Evolutionary conservation across 2,113 vertebrate species (phyloP).

Genomic region (Prunella fulvescens): DNA sequence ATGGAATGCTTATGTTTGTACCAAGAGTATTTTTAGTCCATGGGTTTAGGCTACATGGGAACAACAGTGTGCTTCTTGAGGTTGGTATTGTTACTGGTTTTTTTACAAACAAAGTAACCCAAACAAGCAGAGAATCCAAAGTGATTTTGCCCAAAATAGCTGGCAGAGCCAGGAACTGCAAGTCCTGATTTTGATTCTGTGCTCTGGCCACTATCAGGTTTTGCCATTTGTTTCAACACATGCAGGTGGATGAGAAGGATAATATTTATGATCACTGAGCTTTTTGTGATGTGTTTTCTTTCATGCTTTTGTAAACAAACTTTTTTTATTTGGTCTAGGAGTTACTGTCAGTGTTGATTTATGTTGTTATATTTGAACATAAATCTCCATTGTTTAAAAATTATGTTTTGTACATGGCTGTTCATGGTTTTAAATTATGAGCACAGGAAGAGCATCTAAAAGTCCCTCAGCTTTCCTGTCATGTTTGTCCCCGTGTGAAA

Average conservation of each 20-base stretch:
- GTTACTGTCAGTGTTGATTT: not conserved
- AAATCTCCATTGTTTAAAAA: not conserved
- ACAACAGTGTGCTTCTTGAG: not conserved
- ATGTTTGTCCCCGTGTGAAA: not conserved
- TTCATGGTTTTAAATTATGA: not conserved
- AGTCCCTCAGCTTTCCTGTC: not conserved
- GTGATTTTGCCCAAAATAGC: not conserved
- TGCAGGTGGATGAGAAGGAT: not conserved
- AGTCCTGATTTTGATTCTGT: not conserved
- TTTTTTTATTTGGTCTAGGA: not conserved
- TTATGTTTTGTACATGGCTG: not conserved
- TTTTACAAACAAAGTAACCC: not conserved
- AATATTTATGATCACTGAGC: not conserved
- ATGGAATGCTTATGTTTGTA: not conserved
- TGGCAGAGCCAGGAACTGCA: not conserved
- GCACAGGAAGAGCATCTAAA: not conserved
- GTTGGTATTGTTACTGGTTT: not conserved
- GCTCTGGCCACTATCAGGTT: not conserved
- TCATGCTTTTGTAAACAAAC: not conserved
- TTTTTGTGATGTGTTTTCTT: not conserved
- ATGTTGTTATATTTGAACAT: not conserved
- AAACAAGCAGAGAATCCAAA: not conserved
- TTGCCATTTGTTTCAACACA: slow-evolving; percentile 12
- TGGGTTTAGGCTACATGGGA: not conserved
- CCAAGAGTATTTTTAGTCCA: not conserved